Evolutionary conservation across 2,113 vertebrate genomes (phyloP).

Genomic region (Notechis scutatus): DNA sequence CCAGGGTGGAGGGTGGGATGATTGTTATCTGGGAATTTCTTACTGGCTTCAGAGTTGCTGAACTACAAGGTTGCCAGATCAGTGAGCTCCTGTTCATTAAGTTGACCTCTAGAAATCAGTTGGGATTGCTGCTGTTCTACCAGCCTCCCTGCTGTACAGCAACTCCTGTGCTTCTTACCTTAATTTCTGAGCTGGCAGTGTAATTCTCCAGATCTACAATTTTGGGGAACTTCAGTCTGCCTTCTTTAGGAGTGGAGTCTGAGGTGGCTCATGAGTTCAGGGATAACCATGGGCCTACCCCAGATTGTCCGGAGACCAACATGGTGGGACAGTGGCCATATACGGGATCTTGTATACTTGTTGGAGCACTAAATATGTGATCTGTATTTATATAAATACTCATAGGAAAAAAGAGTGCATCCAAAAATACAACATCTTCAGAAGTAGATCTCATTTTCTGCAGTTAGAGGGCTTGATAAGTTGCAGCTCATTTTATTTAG

Average conservation of each 20-base stretch:
- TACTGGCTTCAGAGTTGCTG: neutral
- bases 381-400: neutral
- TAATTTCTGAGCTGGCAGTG: neutral
- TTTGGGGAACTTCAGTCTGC: neutral
- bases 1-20: neutral
- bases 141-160: neutral
- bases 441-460: neutral
- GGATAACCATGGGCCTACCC: neutral
- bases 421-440: neutral
- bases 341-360: neutral
- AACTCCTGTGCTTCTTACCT: neutral
- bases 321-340: neutral
- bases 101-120: neutral
- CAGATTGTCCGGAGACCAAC: neutral
- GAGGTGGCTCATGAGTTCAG: neutral
- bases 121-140: neutral
- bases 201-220: neutral
- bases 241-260: neutral
- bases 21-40: neutral
- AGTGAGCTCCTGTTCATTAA: neutral
- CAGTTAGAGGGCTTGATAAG: neutral
- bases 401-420: neutral
- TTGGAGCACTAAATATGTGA: neutral
- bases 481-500: neutral
- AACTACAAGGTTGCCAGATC: neutral